These are phyloP conservation scores for Caenorhabditis macrosperma DNA, from an alignment of 2,888 invertebrate species.

Conservation along the genomic window DNA sequence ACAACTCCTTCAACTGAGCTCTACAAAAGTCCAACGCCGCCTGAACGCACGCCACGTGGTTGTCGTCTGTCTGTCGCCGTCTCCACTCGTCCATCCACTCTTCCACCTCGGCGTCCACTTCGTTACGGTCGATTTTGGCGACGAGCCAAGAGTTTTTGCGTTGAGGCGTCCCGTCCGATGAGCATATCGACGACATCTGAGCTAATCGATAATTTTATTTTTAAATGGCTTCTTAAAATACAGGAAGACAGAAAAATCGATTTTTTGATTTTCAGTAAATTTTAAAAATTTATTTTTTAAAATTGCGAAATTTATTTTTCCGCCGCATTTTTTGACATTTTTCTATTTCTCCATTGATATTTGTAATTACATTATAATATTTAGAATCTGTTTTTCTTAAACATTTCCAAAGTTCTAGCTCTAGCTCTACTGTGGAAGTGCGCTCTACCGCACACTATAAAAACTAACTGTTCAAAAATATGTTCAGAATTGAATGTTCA, in stretches of 20 bases:
- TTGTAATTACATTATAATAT: no score
- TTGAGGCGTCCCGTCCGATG: conserved; percentile 29
- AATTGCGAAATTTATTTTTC: no score
- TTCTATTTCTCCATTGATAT: not conserved
- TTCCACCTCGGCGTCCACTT: conserved; percentile 48
- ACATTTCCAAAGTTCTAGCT: no score
- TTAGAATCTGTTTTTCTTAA: no score
- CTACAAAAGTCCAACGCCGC: conserved; percentile 56
- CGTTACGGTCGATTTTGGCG: conserved; percentile 53
- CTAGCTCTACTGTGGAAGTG: no score
- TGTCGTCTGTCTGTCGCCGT: not conserved
- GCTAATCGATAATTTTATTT: no score
- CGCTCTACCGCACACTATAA: no score
- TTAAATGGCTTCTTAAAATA: no score
- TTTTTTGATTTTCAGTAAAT: no score
- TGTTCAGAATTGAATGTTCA: not conserved
- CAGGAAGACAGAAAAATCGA: no score
- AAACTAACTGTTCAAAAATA: not conserved
- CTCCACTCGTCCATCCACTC: conserved; percentile 51
- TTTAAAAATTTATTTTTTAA: no score
- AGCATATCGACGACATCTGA: conserved; percentile 53
- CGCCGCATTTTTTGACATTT: not conserved
- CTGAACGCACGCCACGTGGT: conserved; percentile 13
- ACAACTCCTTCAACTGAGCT: conserved; percentile 54
- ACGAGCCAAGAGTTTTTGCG: conserved; percentile 53